Conservation (phyloP, 2,888 invertebrate species). For the Drosophila conformis region DNA sequence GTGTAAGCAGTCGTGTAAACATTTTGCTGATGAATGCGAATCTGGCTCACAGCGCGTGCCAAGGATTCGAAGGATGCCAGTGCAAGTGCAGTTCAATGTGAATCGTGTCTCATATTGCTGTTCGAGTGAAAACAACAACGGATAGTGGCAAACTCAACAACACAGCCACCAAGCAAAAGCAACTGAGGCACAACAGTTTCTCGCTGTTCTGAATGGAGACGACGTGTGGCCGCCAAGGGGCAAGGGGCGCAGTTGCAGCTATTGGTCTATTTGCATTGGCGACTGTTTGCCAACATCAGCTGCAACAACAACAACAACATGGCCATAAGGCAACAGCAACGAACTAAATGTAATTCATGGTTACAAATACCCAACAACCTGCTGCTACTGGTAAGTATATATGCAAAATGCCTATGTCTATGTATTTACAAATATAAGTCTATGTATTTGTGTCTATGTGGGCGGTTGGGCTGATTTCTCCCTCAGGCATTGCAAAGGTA, state of each 20-base stretch:
- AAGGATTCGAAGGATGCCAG: slow-evolving; percentile 27
- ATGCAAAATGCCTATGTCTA: neutral
- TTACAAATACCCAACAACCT: slow-evolving; percentile 74
- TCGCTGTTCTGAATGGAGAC: slow-evolving; percentile 67
- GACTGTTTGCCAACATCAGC: slow-evolving; percentile 51
- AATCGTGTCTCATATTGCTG: slow-evolving; percentile 43
- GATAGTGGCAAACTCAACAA: neutral
- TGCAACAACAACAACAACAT: slow-evolving; percentile 57
- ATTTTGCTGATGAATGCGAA: slow-evolving; percentile 47
- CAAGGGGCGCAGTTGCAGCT: slow-evolving; percentile 43
- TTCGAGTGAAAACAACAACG: slow-evolving; percentile 27
- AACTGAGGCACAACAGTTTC: slow-evolving; percentile 30
- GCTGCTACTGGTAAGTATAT: slow-evolving; percentile 70
- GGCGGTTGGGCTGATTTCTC: neutral
- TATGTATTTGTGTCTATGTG: neutral
- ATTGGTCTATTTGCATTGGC: slow-evolving; percentile 37
- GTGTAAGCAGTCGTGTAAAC: slow-evolving; percentile 54
- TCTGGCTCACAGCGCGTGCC: slow-evolving; percentile 23
- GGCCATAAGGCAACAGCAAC: slow-evolving; percentile 64
- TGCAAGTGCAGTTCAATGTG: slow-evolving; percentile 48
- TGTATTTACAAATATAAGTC: slow-evolving; percentile 35
- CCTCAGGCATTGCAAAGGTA: neutral
- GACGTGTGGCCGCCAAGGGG: slow-evolving; percentile 42
- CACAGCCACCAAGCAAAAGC: slow-evolving; percentile 13
- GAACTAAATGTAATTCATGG: slow-evolving; percentile 75